phyloP scores from a whole-genome alignment of 2,113 vertebrate genomes.

The Aspidoscelis tigris region DNA sequence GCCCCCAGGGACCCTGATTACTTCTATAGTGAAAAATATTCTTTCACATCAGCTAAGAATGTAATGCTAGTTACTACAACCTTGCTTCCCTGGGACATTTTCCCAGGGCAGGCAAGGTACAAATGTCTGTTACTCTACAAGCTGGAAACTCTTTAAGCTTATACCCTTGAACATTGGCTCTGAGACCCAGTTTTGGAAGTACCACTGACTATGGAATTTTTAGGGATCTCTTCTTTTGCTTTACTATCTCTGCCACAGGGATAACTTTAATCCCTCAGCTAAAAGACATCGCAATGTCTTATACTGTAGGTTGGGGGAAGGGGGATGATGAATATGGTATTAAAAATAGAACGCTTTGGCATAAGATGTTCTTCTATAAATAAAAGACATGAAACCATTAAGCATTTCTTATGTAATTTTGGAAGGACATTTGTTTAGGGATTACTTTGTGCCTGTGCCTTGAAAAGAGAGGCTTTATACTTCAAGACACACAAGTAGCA shows the following conservation, averaged over 20 bases:
- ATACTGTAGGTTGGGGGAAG: neutral
- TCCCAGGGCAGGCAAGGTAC: too few species aligned
- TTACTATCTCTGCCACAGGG: neutral
- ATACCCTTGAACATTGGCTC: too few species aligned
- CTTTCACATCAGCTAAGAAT: too few species aligned
- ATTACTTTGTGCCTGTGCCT: neutral
- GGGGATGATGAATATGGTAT: neutral
- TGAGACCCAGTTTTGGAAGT: too few species aligned
- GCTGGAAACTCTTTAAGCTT: too few species aligned
- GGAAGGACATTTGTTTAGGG: neutral
- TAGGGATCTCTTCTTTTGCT: neutral
- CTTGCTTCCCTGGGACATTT: too few species aligned
- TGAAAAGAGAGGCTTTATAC: neutral
- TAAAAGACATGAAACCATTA: neutral
- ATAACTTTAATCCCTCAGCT: slow-evolving; percentile 4
- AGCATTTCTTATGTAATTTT: neutral
- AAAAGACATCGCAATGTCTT: neutral
- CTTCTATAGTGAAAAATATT: too few species aligned
- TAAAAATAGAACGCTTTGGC: neutral
- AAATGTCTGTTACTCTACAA: too few species aligned
- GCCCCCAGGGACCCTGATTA: too few species aligned
- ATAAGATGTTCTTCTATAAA: neutral
- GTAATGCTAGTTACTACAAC: too few species aligned
- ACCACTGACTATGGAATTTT: neutral
- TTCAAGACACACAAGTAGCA: neutral